These are phyloP conservation scores for Axea sp. DNA, from an alignment of 2,888 invertebrate species.

Conservation along the genomic window DNA sequence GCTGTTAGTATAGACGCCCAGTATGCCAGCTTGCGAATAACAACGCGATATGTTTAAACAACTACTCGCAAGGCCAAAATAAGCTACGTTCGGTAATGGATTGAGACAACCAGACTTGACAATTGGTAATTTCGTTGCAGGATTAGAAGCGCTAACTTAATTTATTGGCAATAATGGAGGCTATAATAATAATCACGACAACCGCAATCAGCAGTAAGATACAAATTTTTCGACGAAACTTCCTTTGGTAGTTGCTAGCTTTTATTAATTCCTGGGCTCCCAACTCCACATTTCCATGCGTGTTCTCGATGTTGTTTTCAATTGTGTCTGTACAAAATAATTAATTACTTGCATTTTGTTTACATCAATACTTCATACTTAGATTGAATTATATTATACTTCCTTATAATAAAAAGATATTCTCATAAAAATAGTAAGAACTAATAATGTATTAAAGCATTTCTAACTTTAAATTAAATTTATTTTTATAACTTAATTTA, in stretches of 20 bases:
- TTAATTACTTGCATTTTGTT: conserved; percentile 6
- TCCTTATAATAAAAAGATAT: no score
- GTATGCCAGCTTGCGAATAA: conserved; percentile 40
- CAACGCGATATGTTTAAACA: conserved; percentile 47
- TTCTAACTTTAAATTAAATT: no score
- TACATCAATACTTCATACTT: no score
- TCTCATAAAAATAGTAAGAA: no score
- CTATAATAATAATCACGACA: conserved; percentile 85
- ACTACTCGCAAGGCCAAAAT: conserved; percentile 29
- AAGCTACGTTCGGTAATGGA: conserved; percentile 62
- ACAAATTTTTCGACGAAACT: conserved; percentile 87
- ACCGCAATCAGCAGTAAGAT: conserved; percentile 85
- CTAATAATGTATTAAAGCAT: no score
- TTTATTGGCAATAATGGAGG: conserved; percentile 81
- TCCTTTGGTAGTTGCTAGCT: conserved; percentile 89
- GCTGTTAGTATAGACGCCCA: conserved; percentile 22
- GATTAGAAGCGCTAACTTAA: conserved; percentile 76
- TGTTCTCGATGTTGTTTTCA: conserved; percentile 89
- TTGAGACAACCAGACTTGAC: conserved; percentile 74
- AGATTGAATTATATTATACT: no score
- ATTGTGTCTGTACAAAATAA: conserved; percentile 86
- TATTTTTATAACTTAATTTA: no score
- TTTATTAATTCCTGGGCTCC: conserved; percentile 89
- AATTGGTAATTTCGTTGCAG: conserved; percentile 63
- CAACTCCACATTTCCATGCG: conserved; percentile 87